These are phyloP conservation scores for Myotis planiceps DNA, from an alignment of 2,797 vertebrate species.

Conservation along the genomic window DNA sequence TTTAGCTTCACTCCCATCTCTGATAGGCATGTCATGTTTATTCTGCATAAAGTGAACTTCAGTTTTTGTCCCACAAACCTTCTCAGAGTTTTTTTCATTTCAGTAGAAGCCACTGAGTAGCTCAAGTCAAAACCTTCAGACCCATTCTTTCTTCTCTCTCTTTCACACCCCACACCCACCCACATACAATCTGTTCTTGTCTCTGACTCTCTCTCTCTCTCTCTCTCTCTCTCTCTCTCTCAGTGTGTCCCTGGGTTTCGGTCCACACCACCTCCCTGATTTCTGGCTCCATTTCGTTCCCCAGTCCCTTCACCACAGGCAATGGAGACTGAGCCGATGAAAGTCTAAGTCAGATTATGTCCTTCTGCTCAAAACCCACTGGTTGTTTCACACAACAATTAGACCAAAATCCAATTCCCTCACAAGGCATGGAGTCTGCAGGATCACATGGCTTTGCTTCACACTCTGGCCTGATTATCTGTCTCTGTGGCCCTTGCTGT, in stretches of 20 bases:
- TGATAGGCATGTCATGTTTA: neutral
- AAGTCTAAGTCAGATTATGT: neutral
- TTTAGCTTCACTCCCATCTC: neutral
- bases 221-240: too few relatives aligned
- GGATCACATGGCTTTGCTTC: neutral
- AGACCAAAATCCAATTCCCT: neutral
- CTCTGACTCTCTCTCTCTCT: neutral
- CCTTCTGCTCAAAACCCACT: neutral
- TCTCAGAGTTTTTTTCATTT: neutral
- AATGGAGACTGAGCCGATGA: neutral
- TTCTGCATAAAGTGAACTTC: neutral
- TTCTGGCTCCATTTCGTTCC: neutral
- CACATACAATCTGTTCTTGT: too few relatives aligned
- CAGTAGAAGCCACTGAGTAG: neutral
- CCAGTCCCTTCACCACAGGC: neutral
- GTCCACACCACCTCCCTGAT: rapidly evolving
- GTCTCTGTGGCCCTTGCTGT: neutral
- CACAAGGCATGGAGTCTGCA: rapidly evolving
- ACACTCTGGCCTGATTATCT: rapidly evolving
- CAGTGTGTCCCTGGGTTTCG: rapidly evolving
- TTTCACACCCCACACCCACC: neutral
- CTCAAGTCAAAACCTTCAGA: neutral
- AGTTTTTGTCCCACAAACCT: neutral
- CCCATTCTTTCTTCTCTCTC: neutral
- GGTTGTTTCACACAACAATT: rapidly evolving